Evolutionary conservation across 2,797 vertebrate species (phyloP).

Genomic region (Arrhamphus sclerolepis): DNA sequence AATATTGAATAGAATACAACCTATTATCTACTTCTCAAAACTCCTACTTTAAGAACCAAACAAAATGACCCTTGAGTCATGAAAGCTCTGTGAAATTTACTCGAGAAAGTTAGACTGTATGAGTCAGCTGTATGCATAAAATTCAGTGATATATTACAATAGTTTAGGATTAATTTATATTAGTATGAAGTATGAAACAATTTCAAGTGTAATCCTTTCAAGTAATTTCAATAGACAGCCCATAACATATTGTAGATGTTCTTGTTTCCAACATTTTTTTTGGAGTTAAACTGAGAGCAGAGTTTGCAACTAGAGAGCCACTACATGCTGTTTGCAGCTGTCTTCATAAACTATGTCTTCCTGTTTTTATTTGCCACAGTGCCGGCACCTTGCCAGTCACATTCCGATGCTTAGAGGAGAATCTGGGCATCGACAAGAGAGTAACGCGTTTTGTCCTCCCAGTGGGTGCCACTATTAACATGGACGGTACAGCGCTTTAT

Average conservation of each 20-base stretch:
- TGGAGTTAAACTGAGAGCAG: neutral
- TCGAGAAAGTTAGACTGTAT: too few species aligned
- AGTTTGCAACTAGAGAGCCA: neutral
- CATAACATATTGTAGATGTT: too few species aligned
- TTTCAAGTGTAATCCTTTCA: neutral
- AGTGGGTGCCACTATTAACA: constrained; percentile 98
- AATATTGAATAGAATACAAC: neutral
- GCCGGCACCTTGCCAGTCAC: constrained; percentile 97
- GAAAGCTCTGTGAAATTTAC: too few species aligned
- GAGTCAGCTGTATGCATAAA: too few species aligned
- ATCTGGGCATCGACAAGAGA: constrained; percentile 95
- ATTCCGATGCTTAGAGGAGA: constrained; percentile 96
- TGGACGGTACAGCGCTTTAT: constrained; percentile 99
- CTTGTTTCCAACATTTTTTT: too few species aligned
- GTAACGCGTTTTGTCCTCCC: constrained; percentile 97
- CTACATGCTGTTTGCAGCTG: neutral
- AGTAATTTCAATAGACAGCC: neutral
- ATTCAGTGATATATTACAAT: too few species aligned
- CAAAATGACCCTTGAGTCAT: too few species aligned
- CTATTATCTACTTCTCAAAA: too few species aligned
- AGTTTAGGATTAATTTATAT: too few species aligned
- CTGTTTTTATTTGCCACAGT: constrained; percentile 64
- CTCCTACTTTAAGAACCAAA: too few species aligned
- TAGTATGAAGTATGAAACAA: too few species aligned
- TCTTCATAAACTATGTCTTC: neutral